Evolutionary conservation across 2,797 vertebrate genomes (phyloP).

Genomic region (Nannoperca australis): DNA sequence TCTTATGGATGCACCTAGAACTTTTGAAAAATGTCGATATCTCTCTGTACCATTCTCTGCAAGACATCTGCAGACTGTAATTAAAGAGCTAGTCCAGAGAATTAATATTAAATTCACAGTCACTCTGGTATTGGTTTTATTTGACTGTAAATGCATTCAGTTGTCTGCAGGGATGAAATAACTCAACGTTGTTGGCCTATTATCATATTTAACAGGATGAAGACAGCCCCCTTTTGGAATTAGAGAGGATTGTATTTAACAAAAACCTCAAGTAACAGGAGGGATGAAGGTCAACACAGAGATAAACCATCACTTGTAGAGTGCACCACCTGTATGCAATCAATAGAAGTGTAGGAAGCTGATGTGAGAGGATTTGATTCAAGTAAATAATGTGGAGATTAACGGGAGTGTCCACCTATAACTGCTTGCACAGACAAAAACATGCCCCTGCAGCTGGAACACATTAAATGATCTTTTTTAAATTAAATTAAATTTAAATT

Average conservation of each 20-base stretch:
- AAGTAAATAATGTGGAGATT: constrained; percentile 51
- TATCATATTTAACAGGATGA: constrained; percentile 16
- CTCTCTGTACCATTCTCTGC: background rate
- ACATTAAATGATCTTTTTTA: background rate
- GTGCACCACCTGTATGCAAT: constrained; percentile 60
- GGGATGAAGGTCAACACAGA: constrained; percentile 56
- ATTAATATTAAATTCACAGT: background rate
- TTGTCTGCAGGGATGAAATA: background rate
- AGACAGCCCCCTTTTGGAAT: constrained; percentile 62
- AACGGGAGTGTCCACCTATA: constrained; percentile 24
- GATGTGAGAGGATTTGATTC: constrained; percentile 53
- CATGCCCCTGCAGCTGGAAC: background rate
- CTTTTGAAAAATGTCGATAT: too few species aligned
- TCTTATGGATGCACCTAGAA: background rate
- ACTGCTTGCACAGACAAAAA: background rate
- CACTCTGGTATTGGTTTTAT: background rate
- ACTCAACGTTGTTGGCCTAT: background rate
- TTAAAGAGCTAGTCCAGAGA: background rate
- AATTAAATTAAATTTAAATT: background rate
- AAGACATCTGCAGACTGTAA: background rate
- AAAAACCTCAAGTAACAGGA: background rate
- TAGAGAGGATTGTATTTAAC: constrained; percentile 28
- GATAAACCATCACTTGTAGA: constrained; percentile 34
- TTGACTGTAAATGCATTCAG: background rate
- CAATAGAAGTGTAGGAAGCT: constrained; percentile 55